phyloP scores from a whole-genome alignment of 2,113 vertebrate genomes.

The Cervus canadensis region DNA sequence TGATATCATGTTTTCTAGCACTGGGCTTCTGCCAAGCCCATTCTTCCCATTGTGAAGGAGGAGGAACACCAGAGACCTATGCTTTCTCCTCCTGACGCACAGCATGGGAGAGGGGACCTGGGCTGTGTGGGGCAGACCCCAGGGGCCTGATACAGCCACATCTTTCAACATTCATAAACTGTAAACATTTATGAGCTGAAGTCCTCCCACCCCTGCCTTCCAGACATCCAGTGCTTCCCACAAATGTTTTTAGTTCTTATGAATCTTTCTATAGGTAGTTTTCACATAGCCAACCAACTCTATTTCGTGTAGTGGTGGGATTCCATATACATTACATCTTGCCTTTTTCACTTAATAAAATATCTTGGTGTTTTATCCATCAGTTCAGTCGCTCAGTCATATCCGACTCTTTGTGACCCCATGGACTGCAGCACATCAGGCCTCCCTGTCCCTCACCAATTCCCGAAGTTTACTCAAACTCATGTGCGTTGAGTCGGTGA shows the following conservation, averaged over 20 bases:
- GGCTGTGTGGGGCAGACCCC: not conserved
- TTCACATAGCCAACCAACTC: not conserved
- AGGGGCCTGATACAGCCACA: not conserved
- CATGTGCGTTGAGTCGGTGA: not conserved
- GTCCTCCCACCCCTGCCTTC: not conserved
- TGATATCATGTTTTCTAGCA: not conserved
- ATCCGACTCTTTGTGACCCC: not conserved
- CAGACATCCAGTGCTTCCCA: not conserved
- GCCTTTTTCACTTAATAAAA: not conserved
- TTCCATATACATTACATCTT: not conserved
- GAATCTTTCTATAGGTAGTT: not conserved
- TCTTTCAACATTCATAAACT: not conserved
- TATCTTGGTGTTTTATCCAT: not conserved
- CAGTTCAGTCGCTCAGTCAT: not conserved
- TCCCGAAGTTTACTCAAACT: not conserved
- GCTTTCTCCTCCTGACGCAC: not conserved
- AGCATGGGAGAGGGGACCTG: rapidly evolving
- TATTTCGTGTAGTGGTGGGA: not conserved
- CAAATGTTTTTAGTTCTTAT: not conserved
- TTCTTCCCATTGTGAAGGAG: not conserved
- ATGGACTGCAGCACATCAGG: not conserved
- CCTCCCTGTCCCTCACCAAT: not conserved
- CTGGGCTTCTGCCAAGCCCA: conserved; percentile 23
- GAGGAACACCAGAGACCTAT: not conserved
- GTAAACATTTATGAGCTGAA: not conserved